phyloP scores from a whole-genome alignment of 2,888 invertebrate species.

The Automeris io region DNA sequence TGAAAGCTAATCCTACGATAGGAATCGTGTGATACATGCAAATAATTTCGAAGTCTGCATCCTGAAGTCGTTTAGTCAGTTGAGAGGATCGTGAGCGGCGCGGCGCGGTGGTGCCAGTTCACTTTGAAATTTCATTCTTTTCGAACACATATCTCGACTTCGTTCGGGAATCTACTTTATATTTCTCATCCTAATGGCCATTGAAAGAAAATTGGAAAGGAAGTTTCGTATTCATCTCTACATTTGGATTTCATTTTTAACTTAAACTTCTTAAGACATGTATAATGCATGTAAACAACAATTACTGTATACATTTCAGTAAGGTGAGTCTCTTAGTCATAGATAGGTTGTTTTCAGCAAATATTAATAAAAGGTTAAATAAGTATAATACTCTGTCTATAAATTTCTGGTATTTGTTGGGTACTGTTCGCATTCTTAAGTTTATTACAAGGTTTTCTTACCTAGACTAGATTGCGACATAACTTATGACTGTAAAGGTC shows the following conservation, averaged over 20 bases:
- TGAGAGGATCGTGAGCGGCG: slow-evolving; percentile 17
- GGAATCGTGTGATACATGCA: slow-evolving; percentile 32
- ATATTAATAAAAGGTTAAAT: too few relatives aligned
- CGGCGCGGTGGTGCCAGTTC: slow-evolving; percentile 9
- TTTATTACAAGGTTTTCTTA: too few relatives aligned
- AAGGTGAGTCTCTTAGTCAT: too few relatives aligned
- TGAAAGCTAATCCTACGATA: slow-evolving; percentile 1
- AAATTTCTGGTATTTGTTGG: too few relatives aligned
- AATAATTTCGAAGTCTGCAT: slow-evolving; percentile 40
- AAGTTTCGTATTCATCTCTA: slow-evolving; percentile 63
- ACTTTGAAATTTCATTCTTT: slow-evolving; percentile 53
- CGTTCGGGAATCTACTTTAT: slow-evolving; percentile 72
- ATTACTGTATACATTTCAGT: background rate
- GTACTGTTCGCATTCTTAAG: too few relatives aligned
- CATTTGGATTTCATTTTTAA: slow-evolving; percentile 43
- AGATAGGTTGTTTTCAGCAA: too few relatives aligned
- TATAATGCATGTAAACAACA: slow-evolving; percentile 2
- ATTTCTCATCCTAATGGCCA: slow-evolving; percentile 77
- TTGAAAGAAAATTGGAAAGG: slow-evolving; percentile 75
- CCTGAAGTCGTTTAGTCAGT: slow-evolving; percentile 39
- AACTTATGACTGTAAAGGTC: too few relatives aligned
- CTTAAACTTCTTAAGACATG: slow-evolving; percentile 33
- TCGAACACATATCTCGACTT: slow-evolving; percentile 71
- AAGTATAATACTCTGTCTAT: too few relatives aligned
- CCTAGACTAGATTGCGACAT: too few relatives aligned